phyloP scores from a whole-genome alignment of 2,113 vertebrate species.

The Quiscalus mexicanus region DNA sequence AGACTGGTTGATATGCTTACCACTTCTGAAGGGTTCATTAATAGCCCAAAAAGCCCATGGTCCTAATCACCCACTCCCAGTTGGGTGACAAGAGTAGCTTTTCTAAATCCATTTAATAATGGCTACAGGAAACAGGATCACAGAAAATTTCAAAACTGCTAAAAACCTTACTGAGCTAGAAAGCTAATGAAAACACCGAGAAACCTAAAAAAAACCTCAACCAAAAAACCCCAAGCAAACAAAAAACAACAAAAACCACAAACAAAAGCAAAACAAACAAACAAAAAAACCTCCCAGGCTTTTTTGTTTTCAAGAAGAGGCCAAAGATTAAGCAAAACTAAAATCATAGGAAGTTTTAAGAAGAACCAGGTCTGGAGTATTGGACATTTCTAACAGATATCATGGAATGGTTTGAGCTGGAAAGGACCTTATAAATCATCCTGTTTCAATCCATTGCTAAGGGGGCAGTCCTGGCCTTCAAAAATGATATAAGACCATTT shows the following conservation, averaged over 20 bases:
- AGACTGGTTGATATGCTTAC: background rate
- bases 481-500: background rate
- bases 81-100: accelerated
- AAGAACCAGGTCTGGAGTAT: background rate
- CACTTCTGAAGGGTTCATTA: background rate
- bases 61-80: background rate
- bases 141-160: background rate
- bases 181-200: background rate
- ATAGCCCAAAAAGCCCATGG: background rate
- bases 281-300: background rate
- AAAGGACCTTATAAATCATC: background rate
- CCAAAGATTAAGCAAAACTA: background rate
- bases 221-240: background rate
- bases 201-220: background rate
- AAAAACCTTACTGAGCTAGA: background rate
- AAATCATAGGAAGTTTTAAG: background rate
- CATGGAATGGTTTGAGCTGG: background rate
- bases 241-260: background rate
- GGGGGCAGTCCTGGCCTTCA: background rate
- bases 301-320: background rate
- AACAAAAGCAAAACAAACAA: background rate
- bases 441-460: background rate
- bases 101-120: background rate
- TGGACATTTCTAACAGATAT: background rate
- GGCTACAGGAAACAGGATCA: background rate